Base-by-base conservation (phyloP, 2,113 vertebrate genomes). In the Cryptomyrus ogoouensis region DNA sequence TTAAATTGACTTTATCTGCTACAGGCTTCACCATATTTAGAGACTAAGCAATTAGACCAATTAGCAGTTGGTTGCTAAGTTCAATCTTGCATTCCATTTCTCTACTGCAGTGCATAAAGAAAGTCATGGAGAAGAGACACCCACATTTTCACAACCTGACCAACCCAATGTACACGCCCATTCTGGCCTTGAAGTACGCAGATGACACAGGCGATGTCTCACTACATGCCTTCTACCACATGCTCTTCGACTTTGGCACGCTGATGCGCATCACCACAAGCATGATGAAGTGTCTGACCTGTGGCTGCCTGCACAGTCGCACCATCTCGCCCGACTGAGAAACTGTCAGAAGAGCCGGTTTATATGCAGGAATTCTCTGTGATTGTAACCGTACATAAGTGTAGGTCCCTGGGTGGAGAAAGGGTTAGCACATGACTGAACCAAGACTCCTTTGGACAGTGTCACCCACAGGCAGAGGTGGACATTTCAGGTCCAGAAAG, bases 131-230 rank as follows among this genome's bases (percentile, higher is more conserved):
- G 92, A 88, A 96, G 1, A 95, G 94, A 88, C 95, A 91, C 0
- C 97, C 97, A 1, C 95, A 95, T 47, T 97, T 98, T 93, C 96
- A 95, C 62, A 97, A 97, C 80, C 95, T 97, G 92, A 98, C 97
- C 89, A 97, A 96, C 91, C 94, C 94, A 0, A 49, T 96, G 88
- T 97, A 97, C 91, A 96, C 96, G 0, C 96, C 96, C 0, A 96
- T 97, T 89, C 95, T 97, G 50, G 97, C 97, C 0, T 88, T 97
- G 92, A 97, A 98, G 91, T 97, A 96, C 0, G 97, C 96, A 0
- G 96, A 98, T 90, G 96, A 97, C 83, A 97, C 96, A 3, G 97
- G 97, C 88, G 95, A 93, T 86, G 94, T 97, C 87, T 97, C 97
- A 5, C 95, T 97, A 80, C 96, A 95, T 6, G 95, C 93, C 88